Conservation (phyloP, 2,797 vertebrate species). For the Toxotes lorentzi region DNA sequence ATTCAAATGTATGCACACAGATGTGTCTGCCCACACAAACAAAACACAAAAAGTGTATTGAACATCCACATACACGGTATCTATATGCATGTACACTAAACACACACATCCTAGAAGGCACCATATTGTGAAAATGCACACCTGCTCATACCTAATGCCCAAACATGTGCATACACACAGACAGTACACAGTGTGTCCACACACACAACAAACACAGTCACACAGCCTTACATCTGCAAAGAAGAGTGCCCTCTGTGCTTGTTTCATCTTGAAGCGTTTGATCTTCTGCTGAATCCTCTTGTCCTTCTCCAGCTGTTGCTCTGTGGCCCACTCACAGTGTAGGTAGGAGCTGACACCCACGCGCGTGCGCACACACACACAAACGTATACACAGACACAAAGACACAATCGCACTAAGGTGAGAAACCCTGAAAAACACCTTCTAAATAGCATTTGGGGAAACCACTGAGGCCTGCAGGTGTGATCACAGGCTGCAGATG, state of each 20-base stretch:
- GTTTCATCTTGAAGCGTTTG: constrained; percentile 98
- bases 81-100: constrained; percentile 10
- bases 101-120: constrained; percentile 5
- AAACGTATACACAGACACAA: constrained; percentile 14
- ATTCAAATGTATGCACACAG: constrained; percentile 71
- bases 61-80: constrained; percentile 14
- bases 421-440: constrained; percentile 36
- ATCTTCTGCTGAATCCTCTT: constrained; percentile 99
- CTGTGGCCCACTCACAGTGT: constrained; percentile 99
- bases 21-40: constrained; percentile 66
- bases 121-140: constrained; percentile 26
- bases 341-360: constrained; percentile 92
- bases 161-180: constrained; percentile 5
- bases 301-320: constrained; percentile 97
- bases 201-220: constrained; percentile 26
- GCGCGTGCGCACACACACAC: constrained; percentile 35
- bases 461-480: constrained; percentile 21
- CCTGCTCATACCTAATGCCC: constrained; percentile 10
- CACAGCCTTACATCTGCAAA: constrained; percentile 93
- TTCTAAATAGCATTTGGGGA: constrained; percentile 32
- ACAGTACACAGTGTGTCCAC: constrained; percentile 1
- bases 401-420: constrained; percentile 3
- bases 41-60: constrained; percentile 29
- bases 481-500: constrained; percentile 34
- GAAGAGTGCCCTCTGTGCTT: constrained; percentile 98